These are phyloP conservation scores for Argopecten irradians DNA, from an alignment of 1,140 invertebrate species.

Conservation along the genomic window DNA sequence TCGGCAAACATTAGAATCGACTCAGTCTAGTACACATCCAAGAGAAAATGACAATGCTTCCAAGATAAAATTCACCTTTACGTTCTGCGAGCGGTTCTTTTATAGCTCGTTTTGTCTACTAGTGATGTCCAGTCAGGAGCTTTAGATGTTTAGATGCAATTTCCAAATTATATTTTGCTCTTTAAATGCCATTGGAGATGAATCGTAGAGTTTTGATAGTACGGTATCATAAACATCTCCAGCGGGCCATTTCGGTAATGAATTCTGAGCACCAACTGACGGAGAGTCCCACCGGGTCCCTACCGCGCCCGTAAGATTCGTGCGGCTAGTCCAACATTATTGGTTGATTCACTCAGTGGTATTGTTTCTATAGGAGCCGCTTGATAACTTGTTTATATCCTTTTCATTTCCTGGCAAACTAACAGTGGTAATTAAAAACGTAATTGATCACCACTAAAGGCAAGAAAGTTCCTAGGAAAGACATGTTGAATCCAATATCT, in stretches of 20 bases:
- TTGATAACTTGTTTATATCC: background rate
- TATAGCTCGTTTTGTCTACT: background rate
- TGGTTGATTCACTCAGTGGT: background rate
- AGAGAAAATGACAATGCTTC: background rate
- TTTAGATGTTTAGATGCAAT: slow-evolving; percentile 25
- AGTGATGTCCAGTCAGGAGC: background rate
- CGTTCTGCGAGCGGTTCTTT: background rate
- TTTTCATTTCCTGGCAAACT: background rate
- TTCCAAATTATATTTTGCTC: slow-evolving; percentile 35
- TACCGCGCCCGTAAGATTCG: background rate
- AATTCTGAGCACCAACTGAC: slow-evolving; percentile 30
- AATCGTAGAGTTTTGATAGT: background rate
- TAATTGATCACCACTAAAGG: slow-evolving; percentile 17
- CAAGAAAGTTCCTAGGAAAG: background rate
- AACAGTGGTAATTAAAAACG: background rate
- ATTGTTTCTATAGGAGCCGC: background rate
- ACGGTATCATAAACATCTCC: slow-evolving; percentile 12
- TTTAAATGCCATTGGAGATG: slow-evolving; percentile 30
- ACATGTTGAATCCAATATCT: slow-evolving; percentile 1
- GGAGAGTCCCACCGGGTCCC: background rate
- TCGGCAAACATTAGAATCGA: background rate
- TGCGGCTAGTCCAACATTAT: background rate
- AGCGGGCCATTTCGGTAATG: slow-evolving; percentile 29
- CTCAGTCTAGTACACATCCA: background rate
- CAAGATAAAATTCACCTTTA: slow-evolving; percentile 23